Evolutionary conservation across 2,113 vertebrate genomes (phyloP), one percentile per base, ranked within the genome.

Genomic region (Oreochromis aureus): DNA sequence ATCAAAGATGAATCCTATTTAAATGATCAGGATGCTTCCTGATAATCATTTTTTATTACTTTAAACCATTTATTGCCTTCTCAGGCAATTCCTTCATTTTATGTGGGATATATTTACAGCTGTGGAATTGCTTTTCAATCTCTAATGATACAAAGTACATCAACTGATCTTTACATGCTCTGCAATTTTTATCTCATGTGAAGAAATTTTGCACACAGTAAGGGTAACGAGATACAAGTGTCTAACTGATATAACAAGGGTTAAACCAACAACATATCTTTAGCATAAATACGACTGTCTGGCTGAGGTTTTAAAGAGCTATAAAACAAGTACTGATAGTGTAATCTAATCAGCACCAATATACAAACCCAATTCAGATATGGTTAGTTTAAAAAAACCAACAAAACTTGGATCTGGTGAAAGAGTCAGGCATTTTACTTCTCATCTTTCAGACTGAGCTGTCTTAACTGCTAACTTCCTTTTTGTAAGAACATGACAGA

Each of bases 381-480:
- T 51, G 71, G 71, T 19, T n/a, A 0, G 44, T 78, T 51, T 51
- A 27, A 48, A 51, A 66, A 66, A 34, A 4, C 27, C 27, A 27
- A 66, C 6, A 8, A 12, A 78, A 1, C 71, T 32, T 51, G 18
- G 71, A 51, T 51, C 44, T 32, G 16, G 16, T 51, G 44, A 78
- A 51, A 76, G 6, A 19, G 44, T 78, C 44, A 32, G 6, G 27
- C 44, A 51, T 30, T 51, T 19, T 0, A 19, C 44, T 32, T 78
- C 44, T 76, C 71, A 51, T 76, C 71, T 78, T 78, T 51, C 46
- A 78, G 44, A 51, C 44, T 78, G 44, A 32, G 27, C 46, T 51
- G 24, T 51, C 24, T 78, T 5, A 76, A 30, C 24, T 51, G 44
- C 39, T 46, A 82, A 32, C 58, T 54, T 39, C 83, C n/a, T 85